These are phyloP conservation scores for Heteromurus nitidus DNA, from an alignment of 2,888 invertebrate genomes.

Conservation along the genomic window DNA sequence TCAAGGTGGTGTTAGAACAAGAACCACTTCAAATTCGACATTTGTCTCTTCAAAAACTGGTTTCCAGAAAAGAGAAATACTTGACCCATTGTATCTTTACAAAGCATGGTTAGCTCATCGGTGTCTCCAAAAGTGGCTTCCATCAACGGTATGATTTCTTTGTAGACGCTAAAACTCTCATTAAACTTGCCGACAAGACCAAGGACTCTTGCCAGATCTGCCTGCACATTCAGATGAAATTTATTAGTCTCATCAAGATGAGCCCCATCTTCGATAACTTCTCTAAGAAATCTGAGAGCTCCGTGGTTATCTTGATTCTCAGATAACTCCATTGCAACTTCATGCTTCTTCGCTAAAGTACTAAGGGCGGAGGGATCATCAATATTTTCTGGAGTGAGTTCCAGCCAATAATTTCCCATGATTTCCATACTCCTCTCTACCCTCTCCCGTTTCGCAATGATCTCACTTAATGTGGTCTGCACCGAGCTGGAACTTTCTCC, in stretches of 20 bases:
- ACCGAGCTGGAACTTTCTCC: not conserved
- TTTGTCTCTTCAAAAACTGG: constrained; percentile 51
- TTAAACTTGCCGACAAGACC: constrained; percentile 47
- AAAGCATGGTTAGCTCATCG: constrained; percentile 48
- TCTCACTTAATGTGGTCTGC: not conserved
- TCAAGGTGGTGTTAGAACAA: constrained; percentile 3
- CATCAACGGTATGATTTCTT: constrained; percentile 51
- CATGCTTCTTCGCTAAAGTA: constrained; percentile 44
- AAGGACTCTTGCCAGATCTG: constrained; percentile 47
- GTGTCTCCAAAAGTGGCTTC: constrained; percentile 51
- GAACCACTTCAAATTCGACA: constrained; percentile 58
- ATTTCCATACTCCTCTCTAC: constrained; percentile 47
- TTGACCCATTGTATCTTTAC: constrained; percentile 54
- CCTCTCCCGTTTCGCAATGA: constrained; percentile 17
- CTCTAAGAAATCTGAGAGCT: constrained; percentile 38
- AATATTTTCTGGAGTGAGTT: constrained; percentile 42
- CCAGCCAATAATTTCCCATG: constrained; percentile 45
- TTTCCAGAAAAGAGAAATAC: constrained; percentile 49
- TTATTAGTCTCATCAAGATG: constrained; percentile 28
- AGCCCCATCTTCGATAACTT: constrained; percentile 37
- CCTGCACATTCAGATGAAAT: constrained; percentile 48
- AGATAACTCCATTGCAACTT: constrained; percentile 26
- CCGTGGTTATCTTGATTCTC: constrained; percentile 49
- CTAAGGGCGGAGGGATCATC: constrained; percentile 31
- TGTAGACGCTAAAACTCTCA: constrained; percentile 53